Evolutionary conservation across 2,797 vertebrate species (phyloP).

Genomic region (Mormyrus hasselquistii): DNA sequence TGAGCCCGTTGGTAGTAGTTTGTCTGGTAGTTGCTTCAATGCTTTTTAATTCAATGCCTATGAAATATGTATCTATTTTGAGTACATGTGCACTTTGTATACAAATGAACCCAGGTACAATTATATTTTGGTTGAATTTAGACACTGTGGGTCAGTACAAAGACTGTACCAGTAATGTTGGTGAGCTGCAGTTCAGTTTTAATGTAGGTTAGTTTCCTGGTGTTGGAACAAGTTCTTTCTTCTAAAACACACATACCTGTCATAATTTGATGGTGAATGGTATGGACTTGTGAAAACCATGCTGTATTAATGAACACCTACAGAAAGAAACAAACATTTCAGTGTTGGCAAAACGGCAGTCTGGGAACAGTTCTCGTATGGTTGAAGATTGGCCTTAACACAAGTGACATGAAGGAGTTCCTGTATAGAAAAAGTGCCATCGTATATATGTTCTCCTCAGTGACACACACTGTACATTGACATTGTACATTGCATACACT

Average conservation of each 20-base stretch:
- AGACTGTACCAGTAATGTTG: background rate
- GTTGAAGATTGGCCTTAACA: background rate
- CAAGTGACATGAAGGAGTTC: slow-evolving; percentile 2
- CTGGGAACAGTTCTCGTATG: background rate
- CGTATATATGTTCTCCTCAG: background rate
- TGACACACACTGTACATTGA: background rate
- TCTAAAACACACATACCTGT: background rate
- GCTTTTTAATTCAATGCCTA: background rate
- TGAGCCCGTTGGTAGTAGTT: background rate
- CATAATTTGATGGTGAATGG: background rate
- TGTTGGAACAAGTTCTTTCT: background rate
- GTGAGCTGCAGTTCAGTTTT: background rate
- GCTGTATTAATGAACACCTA: background rate
- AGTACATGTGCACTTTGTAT: slow-evolving; percentile 5
- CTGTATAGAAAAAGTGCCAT: background rate
- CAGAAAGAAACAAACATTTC: background rate
- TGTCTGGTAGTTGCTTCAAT: background rate
- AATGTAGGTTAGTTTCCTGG: background rate
- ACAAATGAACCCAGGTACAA: background rate
- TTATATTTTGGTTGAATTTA: background rate
- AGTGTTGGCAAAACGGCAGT: background rate
- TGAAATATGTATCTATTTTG: background rate
- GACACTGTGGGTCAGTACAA: background rate
- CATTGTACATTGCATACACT: background rate
- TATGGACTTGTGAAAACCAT: background rate